Base-by-base conservation (phyloP, 2,113 vertebrate species). In the Corythaeola cristata region DNA sequence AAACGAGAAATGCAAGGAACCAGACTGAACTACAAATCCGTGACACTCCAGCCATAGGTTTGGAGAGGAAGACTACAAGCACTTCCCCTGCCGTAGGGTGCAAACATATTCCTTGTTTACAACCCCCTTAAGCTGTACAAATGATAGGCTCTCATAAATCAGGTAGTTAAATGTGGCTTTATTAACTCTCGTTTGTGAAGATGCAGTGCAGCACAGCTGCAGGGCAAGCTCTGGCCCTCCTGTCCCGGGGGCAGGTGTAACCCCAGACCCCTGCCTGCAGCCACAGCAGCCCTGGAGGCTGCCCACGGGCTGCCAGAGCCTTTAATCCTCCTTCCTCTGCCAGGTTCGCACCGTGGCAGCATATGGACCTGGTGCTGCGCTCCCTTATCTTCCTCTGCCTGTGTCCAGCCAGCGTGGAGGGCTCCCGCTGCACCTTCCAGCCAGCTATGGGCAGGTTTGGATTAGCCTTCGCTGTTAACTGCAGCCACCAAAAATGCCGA, bases 371-470 rank as follows among this genome's bases (percentile, higher is more conserved):
- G 3, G 41, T 5, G 28, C 47, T 75, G 32, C 3, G 2, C 13
- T 59, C 14, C 52, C 33, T 74, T 44, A 7, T 14, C 66, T 15
- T 45, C 78, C 5, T 11, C 33, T 21, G 12, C 45, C 74, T 33
- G 52, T 5, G 1, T 27, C 8, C 33, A 45, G 53, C 30, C 71
- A 14, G 27, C 0, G 0, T 7, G 21, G 18, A 24, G n/a, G 44
- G 24, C 1, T 0, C 58, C 26, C 0, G 0, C 27, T 35, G 41
- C 58, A 27, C 50, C 35, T 62, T 56, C 58, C 80, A 79, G 71
- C 26, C 53, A 41, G 59, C 67, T 7, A 0, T 8, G 11, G 22
- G 33, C 18, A 26, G 26, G 5, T 21, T 23, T 0, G 0, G 41
- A n/a, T 26, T 12, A 14, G 66, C 71, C 45, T 75, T 78, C 76